Base-by-base conservation (phyloP, 2,888 invertebrate genomes). In the Alentia gelatinosa region DNA sequence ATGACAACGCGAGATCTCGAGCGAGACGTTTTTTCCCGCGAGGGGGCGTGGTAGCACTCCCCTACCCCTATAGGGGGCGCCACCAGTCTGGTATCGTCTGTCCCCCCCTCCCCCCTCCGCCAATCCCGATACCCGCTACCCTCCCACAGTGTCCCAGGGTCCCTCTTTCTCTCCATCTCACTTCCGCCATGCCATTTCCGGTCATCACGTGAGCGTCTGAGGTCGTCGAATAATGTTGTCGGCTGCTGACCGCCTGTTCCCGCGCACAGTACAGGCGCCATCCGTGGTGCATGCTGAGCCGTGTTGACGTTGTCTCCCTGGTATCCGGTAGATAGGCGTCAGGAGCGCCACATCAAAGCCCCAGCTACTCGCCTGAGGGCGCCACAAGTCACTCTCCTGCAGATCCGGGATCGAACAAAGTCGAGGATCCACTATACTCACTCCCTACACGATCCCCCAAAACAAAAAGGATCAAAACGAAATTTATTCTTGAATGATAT, bases 231-330 rank as follows among this genome's bases (percentile, higher is more conserved):
- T 37, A 5, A 4, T 4, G 30, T 15, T 26, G 30, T 15, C 26
- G 12, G 12, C n/a, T 26, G 4, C 79, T 19, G 39, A 79, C 39
- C 12, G 5, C 35, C 74, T 5, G 4, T 35, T 26, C 79, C 12
- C 23, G 5, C 68, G 68, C 68, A 1, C 1, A 56, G 5, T 26
- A 26, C 68, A 30, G 15, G 1, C 30, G 15, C n/a, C n/a, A 4
- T 4, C 12, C 1, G 68, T 4, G 30, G 33, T 12, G 4, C 30
- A 30, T 9, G 33, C 3, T 30, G 68, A 12, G 68, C 26, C 68
- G 68, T 79, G 79, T 79, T 39, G 79, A 39, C 79, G 37, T 79
- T 79, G 79, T 79, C 39, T 79, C n/a, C 37, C 79, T 79, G 79
- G 79, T 39, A 79, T 35, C 79, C 79, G 79, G 35, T 39, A 37